A percentile compares a stretch with the other conserved stretches of the same genome.
phyloP scores from a whole-genome alignment of 2,113 vertebrate species.

The Brachionichthys hirsutus region DNA sequence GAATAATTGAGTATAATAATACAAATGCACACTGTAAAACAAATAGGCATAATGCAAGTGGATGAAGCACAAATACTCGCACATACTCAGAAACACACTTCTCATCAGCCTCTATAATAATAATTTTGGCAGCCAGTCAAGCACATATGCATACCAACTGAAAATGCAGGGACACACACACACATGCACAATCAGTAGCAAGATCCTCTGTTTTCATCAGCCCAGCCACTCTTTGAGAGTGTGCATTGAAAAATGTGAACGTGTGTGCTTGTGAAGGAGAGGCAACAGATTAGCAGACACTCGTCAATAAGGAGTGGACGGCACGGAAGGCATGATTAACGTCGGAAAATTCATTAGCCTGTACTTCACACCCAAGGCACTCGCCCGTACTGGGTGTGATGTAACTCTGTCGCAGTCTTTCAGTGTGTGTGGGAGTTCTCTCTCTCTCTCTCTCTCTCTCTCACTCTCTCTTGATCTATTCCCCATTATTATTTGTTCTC shows the following conservation, averaged over 20 bases:
- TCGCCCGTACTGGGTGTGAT: not conserved
- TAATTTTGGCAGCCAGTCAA: no score
- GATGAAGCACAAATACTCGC: no score
- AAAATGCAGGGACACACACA: no score
- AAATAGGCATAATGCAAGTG: no score
- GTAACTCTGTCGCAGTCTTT: slow-evolving; percentile 16
- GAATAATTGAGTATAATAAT: no score
- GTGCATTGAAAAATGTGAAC: no score
- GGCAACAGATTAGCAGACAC: slow-evolving; percentile 29
- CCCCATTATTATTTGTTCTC: no score
- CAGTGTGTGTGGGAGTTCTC: slow-evolving; percentile 4
- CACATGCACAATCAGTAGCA: no score
- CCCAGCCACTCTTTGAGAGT: not conserved
- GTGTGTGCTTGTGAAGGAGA: not conserved
- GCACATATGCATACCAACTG: not conserved
- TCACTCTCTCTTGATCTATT: no score
- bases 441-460: not conserved
- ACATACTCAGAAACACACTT: no score
- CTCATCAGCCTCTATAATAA: no score
- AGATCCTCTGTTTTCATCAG: not conserved
- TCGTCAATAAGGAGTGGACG: slow-evolving; percentile 25
- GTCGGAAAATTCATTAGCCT: slow-evolving; percentile 44
- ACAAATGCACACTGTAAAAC: no score
- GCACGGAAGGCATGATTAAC: slow-evolving; percentile 38
- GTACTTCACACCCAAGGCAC: slow-evolving; percentile 26